Base-by-base conservation (phyloP, 2,888 invertebrate species). In the Calliphora vomitoria region DNA sequence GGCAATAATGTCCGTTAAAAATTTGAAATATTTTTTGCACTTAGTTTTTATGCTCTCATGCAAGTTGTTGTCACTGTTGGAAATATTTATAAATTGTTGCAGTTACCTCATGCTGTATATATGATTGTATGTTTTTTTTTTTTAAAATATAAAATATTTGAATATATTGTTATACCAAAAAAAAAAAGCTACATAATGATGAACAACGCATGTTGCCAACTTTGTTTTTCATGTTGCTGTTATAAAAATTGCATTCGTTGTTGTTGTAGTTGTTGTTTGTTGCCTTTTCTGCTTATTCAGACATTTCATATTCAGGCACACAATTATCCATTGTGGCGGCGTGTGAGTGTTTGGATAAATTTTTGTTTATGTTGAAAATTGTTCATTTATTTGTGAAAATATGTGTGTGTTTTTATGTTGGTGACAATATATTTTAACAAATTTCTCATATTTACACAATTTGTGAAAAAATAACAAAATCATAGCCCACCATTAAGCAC, bases 381-480 rank as follows among this genome's bases (percentile, higher is more conserved):
- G 13, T 53, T 13, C 44, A 66, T 50, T 20, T 66, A 50, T 74
- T 47, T 74, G 11, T 44, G 4, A 13, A 35, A 31, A 15, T 55
- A 8, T 58, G 20, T 58, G n/a, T 66, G 3, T 25, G 5, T 69
- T 72, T 25, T 8, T 25, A 0, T 71, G n/a, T 50, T 86, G 75
- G 55, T 71, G 75, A 83, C 69, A 80, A 75, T 75, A 81, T 81
- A 78, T 84, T 84, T 87, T 81, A 87, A 84, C 72, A 87, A 87
- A 83, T 76, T 76, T 81, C 66, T 76, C 60, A 83, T 76, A 72
- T 83, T 83, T 86, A 41, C 76, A 86, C 83, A 80, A 83, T 66
- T 83, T 83, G 44, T 25, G 35, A 68, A 68, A 79, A 62, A 69
- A 60, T 13, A 66, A 20, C 41, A 64, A 78, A 72, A 82, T 35